Evolutionary conservation across 2,888 invertebrate species (phyloP), one percentile per base, ranked within the genome.

Genomic region (Melangyna quadrimaculata): DNA sequence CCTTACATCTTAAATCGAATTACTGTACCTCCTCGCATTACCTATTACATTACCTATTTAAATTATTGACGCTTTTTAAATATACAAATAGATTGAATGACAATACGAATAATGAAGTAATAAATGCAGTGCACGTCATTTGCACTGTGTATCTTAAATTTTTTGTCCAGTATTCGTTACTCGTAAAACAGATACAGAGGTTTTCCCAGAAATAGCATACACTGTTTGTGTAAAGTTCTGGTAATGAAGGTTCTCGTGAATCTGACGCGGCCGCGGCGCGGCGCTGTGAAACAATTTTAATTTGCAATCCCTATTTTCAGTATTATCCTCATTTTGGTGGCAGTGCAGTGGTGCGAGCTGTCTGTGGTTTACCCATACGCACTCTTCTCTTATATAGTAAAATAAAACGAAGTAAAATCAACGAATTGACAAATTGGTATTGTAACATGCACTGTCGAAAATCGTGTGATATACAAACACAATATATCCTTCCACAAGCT

Each of bases 371-470:
- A 40, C 40, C 40, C n/a, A 35, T 6, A 48, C 19, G 55, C 37
- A 70, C 53, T 59, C 65, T 71, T 55, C 77, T 35, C 19, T 29
- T 19, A 24, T n/a, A n/a, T n/a, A n/a, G n/a, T n/a, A n/a, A n/a
- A 35, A 43, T n/a, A 24, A 48, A 35, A 69, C 72, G 27, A 48
- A 72, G 78, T 63, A 87, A 83, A 86, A 78, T 86, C 87, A 86
- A 86, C 81, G 87, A 78, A 79, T 87, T 87, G 87, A 84, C 87
- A 88, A 88, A 87, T 87, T 88, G 88, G 87, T 87, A 88, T 87
- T 88, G 88, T 88, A 88, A 88, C 87, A 81, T 87, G 82, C 87
- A 82, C 70, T 84, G 84, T 84, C 84, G 87, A 88, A 80, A 86
- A 80, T 78, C 75, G 72, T 73, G 72, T 35, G 84, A 55, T 67